Evolutionary conservation across 2,888 invertebrate species (phyloP), one percentile per base, ranked within the genome.

Genomic region (Sialis fuliginosa): DNA sequence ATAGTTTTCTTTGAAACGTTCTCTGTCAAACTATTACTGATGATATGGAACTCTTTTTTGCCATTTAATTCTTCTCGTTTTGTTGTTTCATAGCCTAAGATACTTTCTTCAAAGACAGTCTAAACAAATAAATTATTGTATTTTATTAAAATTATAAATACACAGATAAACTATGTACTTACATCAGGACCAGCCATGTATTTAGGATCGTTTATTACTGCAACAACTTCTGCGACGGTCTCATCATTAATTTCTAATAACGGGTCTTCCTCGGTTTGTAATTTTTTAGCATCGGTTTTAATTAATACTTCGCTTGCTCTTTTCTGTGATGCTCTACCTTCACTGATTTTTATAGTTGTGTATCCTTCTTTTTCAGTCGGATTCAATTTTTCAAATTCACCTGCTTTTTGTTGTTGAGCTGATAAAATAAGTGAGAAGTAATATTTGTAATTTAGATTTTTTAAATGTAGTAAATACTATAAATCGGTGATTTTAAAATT

Each of bases 1-100:
- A 93, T 88, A 1, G 89, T 88, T 63, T 92, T 88, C 57, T 89
- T 87, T 45, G 83, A 78, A 5, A 92, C 90, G 0, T 82, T 77
- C 48, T 83, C 80, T 0, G 87, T 88, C 7, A 96, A 68, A 3
- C 90, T 88, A 67, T 98, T 97, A 4, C 90, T 89, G 46, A 97
- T 83, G 6, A 98, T 83, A 57, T 93, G 91, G 62, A 96, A 90
- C 60, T 90, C 85, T 37, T 37, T 42, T 42, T 31, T 31, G 3
- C 42, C 42, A 31, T 30, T 42, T 50, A 80, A 79, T 62, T 97
- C 96, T 60, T 95, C 91, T 33, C 82, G 69, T 59, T 93, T 86
- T 0, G 93, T 92, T 6, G 83, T 84, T 60, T 93, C 92, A 60
- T 95, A 95, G 9, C 92, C 73, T 0, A 92, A 86, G 1, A 83